Conservation (phyloP, 2,113 vertebrate genomes). For the Atherinomorus stipes region DNA sequence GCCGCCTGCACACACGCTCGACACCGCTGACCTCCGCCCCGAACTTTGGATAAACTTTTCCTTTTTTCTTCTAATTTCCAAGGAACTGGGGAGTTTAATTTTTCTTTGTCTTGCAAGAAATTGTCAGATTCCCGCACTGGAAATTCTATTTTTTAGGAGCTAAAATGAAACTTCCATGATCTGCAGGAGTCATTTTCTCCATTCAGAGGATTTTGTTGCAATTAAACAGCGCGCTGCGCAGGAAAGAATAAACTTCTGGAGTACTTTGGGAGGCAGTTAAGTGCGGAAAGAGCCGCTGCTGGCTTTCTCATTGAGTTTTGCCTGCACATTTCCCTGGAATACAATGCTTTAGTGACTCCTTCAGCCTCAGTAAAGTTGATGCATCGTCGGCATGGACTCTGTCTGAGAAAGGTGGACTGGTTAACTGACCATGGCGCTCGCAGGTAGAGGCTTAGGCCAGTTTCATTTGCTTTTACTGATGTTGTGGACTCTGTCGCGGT, state of each 20-base stretch:
- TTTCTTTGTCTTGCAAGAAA: not conserved
- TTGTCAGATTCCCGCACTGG: slow-evolving; percentile 18
- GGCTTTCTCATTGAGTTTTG: slow-evolving; percentile 31
- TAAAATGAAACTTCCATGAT: slow-evolving; percentile 51
- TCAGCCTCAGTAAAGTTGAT: slow-evolving; percentile 68
- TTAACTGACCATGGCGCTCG: slow-evolving; percentile 76
- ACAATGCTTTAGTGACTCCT: slow-evolving; percentile 63
- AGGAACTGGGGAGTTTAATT: slow-evolving; percentile 13
- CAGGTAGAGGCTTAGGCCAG: slow-evolving; percentile 72
- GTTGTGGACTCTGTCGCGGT: slow-evolving; percentile 79
- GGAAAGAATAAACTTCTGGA: slow-evolving; percentile 37
- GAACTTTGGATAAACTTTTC: slow-evolving; percentile 60
- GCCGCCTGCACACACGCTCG: slow-evolving; percentile 26
- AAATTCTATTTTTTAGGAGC: slow-evolving; percentile 34
- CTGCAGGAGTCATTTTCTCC: slow-evolving; percentile 47
- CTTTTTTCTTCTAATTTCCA: not conserved
- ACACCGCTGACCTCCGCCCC: slow-evolving; percentile 18
- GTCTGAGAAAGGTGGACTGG: slow-evolving; percentile 70
- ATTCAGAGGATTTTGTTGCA: slow-evolving; percentile 43
- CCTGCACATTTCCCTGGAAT: slow-evolving; percentile 52
- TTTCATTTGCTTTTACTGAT: slow-evolving; percentile 73
- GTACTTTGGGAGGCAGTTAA: slow-evolving; percentile 16
- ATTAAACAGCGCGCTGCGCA: slow-evolving; percentile 26
- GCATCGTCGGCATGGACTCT: slow-evolving; percentile 68
- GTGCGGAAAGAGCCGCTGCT: slow-evolving; percentile 17